phyloP scores from a whole-genome alignment of 2,888 invertebrate genomes.

The Drosophila austrosaltans region DNA sequence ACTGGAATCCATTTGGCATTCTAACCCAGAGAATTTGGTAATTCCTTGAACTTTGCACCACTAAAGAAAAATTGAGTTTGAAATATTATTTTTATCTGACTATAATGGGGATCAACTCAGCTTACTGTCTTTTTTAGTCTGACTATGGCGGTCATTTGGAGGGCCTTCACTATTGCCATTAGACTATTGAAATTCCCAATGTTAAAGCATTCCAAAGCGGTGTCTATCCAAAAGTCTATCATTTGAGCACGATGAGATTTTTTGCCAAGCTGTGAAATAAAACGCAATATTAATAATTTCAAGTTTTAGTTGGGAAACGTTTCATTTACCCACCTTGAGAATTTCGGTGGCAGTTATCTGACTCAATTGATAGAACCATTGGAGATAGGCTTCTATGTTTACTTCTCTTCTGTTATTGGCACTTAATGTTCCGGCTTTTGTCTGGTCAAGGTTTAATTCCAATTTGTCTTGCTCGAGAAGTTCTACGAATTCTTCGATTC shows the following conservation, averaged over 20 bases:
- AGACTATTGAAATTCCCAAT: constrained; percentile 98
- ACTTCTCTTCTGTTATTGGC: constrained; percentile 74
- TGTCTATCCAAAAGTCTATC: constrained; percentile 98
- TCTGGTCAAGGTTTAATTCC: constrained; percentile 84
- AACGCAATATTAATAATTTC: not conserved
- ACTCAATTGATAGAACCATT: constrained; percentile 98
- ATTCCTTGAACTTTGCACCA: constrained; percentile 91
- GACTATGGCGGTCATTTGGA: constrained; percentile 96
- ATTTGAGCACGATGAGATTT: constrained; percentile 95
- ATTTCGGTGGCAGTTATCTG: constrained; percentile 97
- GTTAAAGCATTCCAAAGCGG: constrained; percentile 97
- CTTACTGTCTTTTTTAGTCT: constrained; percentile 96
- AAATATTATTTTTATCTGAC: not conserved
- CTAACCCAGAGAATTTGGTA: constrained; percentile 90
- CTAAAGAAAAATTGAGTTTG: constrained; percentile 82
- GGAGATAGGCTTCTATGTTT: constrained; percentile 96
- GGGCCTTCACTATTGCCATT: constrained; percentile 97
- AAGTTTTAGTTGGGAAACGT: not conserved
- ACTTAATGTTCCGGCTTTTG: constrained; percentile 88
- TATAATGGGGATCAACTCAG: no score
- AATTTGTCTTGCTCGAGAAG: constrained; percentile 90
- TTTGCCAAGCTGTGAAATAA: constrained; percentile 89
- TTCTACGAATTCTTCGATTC: constrained; percentile 97
- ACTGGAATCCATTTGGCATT: constrained; percentile 94
- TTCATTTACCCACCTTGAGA: constrained; percentile 87